phyloP scores from a whole-genome alignment of 2,113 vertebrate species.

The Mesembrinibis cayennensis region DNA sequence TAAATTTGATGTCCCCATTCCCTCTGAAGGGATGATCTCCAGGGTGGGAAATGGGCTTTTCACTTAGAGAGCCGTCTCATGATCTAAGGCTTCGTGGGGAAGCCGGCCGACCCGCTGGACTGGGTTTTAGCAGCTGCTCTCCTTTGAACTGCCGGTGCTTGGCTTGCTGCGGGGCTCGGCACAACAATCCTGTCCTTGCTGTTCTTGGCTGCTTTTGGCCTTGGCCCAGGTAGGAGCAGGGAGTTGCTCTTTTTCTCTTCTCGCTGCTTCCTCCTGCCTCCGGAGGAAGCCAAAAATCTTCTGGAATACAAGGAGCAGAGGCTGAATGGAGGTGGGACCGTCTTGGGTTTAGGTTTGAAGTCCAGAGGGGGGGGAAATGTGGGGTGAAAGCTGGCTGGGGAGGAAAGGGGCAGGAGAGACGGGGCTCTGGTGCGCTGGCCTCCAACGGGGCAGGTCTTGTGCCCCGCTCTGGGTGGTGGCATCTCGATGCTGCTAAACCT shows the following conservation, averaged over 20 bases:
- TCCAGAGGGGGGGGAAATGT: no score
- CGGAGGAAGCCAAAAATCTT: neutral
- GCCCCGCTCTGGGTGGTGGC: neutral
- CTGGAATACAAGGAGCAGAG: neutral
- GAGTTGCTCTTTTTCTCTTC: neutral
- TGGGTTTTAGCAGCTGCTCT: neutral
- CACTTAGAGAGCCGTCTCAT: neutral
- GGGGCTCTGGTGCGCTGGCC: neutral
- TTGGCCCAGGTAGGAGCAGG: neutral
- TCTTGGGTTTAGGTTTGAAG: neutral
- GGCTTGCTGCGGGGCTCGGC: neutral
- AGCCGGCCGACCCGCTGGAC: neutral
- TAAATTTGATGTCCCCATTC: accelerated
- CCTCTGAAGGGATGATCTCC: neutral
- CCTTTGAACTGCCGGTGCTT: neutral
- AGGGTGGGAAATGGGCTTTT: neutral
- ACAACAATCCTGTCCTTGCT: neutral
- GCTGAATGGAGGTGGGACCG: neutral
- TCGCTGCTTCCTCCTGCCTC: neutral
- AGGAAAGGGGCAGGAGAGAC: neutral
- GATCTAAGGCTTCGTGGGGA: neutral
- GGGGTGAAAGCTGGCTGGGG: neutral
- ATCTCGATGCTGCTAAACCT: neutral
- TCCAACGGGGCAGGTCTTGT: neutral
- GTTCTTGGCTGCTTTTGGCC: neutral